phyloP scores from a whole-genome alignment of 1,140 invertebrate species.

The Ridgeia piscesae region DNA sequence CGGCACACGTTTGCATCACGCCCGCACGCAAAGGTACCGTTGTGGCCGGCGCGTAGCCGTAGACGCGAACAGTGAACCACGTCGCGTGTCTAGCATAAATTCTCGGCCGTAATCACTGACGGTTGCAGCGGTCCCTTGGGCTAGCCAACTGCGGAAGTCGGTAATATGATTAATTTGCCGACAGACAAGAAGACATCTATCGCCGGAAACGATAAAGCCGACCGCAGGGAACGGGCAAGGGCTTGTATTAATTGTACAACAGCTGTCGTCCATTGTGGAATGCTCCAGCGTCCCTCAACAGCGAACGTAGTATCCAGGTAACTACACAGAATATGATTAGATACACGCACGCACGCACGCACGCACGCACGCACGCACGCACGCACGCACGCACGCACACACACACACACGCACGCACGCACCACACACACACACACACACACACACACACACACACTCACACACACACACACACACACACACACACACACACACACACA shows the following conservation, averaged over 20 bases:
- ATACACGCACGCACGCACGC: no score
- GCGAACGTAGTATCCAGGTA: background rate
- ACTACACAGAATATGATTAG: no score
- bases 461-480: no score
- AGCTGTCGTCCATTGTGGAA: background rate
- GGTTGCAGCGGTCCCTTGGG: background rate
- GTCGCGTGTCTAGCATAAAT: background rate
- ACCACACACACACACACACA: no score
- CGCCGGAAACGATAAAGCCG: background rate
- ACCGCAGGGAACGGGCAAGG: background rate
- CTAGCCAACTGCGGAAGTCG: background rate
- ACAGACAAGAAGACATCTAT: slow-evolving; percentile 5
- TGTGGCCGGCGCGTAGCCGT: background rate
- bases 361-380: no score
- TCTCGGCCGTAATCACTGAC: background rate
- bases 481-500: no score
- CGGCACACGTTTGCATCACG: background rate
- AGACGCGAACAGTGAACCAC: no score
- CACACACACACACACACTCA: no score
- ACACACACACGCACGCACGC: no score
- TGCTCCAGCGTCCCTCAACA: background rate
- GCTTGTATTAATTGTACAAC: background rate
- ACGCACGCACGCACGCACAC: no score
- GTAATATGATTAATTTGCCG: slow-evolving; percentile 6
- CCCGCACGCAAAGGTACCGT: no score